Evolutionary conservation across 35 echinoderm and acorn worm species (phyloP), one percentile per base, ranked within the genome.

Genomic region (Holothuria glaberrima): DNA sequence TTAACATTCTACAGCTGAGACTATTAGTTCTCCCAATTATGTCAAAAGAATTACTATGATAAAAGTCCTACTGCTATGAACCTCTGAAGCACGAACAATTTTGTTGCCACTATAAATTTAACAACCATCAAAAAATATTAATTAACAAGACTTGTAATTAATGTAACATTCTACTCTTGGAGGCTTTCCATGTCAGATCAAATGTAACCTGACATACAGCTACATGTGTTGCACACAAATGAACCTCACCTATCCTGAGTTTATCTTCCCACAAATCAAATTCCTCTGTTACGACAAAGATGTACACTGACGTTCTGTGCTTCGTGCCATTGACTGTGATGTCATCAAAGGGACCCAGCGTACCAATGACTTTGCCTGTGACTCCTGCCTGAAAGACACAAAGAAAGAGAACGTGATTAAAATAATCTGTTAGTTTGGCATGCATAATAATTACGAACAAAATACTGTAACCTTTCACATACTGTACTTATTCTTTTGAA

Each of bases 191-290:
- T 41, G 36, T 41, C 2, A 41, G 36, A 41, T 41, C 36, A 41
- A 41, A 41, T 41, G 36, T 41, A 41, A 41, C 2, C 36, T 41
- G 36, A n/a, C n/a, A n/a, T n/a, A n/a, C n/a, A n/a, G 36, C 7
- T 41, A 9, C 31, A 29, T 18, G 25, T 1, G 21, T 9, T 17
- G 66, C 7, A 67, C 3, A 67, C 21, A 13, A 29, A 29, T 69
- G 31, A 69, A 21, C 7, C 87, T 74, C 58, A 92, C 90, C 90
- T 86, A 92, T 86, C 30, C 64, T 92, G 21, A 82, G 63, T 60
- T 73, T 66, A 27, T 92, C 90, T 48, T 92, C 90, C 90, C 90
- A 92, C 22, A 78, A 75, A 87, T 92, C 90, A 86, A 92, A 92
- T 60, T 92, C 90, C 63, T 92, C 66, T 34, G 50, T 86, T 21